Evolutionary conservation across 1,140 invertebrate genomes (phyloP).

Genomic region (Bilobella aurantiaca): DNA sequence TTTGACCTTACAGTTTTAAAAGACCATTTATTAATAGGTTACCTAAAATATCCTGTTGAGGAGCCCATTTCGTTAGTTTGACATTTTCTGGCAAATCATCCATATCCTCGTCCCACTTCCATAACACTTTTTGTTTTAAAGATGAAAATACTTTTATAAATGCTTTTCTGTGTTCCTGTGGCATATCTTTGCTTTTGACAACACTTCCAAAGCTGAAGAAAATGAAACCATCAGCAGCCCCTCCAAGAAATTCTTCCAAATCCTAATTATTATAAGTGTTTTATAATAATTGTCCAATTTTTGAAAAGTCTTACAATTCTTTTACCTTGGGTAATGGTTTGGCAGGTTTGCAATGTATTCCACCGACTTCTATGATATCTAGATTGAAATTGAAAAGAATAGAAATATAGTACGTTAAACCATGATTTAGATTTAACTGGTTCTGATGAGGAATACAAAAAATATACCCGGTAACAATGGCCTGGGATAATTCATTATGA

Average conservation of each 20-base stretch:
- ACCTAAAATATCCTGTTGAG: constrained; percentile 60
- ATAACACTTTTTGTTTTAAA: constrained; percentile 37
- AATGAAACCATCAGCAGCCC: constrained; percentile 45
- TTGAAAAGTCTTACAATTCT: neutral
- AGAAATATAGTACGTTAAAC: too few relatives aligned
- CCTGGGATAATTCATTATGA: neutral
- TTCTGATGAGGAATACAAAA: too few relatives aligned
- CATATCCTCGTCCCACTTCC: constrained; percentile 38
- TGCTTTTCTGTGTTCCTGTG: constrained; percentile 36
- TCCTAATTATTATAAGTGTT: constrained; percentile 9
- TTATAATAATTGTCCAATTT: neutral
- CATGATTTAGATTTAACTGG: too few relatives aligned
- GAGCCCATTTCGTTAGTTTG: constrained; percentile 54
- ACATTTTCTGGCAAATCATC: constrained; percentile 51
- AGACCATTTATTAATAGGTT: neutral
- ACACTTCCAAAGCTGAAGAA: constrained; percentile 52
- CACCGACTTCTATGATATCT: constrained; percentile 7
- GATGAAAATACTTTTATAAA: constrained; percentile 38
- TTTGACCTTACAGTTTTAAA: neutral
- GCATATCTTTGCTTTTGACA: constrained; percentile 45
- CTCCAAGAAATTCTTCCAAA: constrained; percentile 36
- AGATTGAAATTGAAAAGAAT: too few relatives aligned
- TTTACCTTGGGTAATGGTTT: neutral
- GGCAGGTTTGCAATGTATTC: neutral
- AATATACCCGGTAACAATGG: neutral